Base-by-base conservation (phyloP, 2,888 invertebrate genomes). In the Timema podura region DNA sequence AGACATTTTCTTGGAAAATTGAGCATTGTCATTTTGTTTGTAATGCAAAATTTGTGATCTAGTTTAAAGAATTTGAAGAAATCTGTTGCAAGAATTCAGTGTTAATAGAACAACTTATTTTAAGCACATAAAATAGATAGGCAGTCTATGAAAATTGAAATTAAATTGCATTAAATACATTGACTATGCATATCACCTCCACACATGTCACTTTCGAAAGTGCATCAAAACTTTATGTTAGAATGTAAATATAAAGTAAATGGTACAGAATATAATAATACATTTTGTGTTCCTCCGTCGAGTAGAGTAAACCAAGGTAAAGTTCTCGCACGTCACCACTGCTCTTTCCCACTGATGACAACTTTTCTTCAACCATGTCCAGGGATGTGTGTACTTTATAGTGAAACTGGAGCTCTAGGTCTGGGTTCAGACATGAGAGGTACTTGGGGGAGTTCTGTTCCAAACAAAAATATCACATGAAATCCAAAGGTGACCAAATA, bases 251-350 rank as follows among this genome's bases (percentile, higher is more conserved):
- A 30, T 30, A 30, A 30, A 30, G 30, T 30, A 30, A 30, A 30
- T 30, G 30, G 3, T 30, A 30, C 30, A 30, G 30, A 30, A 30
- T 30, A 51, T 51, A 68, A 71, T 70, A 81, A 78, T 87, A 96
- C 96, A 97, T 94, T 88, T 96, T 96, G 82, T 96, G 95, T 74
- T 95, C 95, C 83, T 98, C 98, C 8, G 96, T 93, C 0, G 96
- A 93, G 82, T 95, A 95, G 8, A 98, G 85, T 74, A 95, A 83
- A 46, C 98, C 97, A 70, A 98, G 84, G 80, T 96, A 98, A 5
- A 96, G 85, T 80, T 98, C 98, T 74, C 95, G 85, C 51, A 91
- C 84, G 79, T 97, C 96, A 71, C 89, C 88, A 0, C 87, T 86
- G 74, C 85, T 86, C 48, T 85, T 80, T 45, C 83, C 84, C 0